phyloP scores from a whole-genome alignment of 2,888 invertebrate genomes.

The Brachynemurus nebulosus region DNA sequence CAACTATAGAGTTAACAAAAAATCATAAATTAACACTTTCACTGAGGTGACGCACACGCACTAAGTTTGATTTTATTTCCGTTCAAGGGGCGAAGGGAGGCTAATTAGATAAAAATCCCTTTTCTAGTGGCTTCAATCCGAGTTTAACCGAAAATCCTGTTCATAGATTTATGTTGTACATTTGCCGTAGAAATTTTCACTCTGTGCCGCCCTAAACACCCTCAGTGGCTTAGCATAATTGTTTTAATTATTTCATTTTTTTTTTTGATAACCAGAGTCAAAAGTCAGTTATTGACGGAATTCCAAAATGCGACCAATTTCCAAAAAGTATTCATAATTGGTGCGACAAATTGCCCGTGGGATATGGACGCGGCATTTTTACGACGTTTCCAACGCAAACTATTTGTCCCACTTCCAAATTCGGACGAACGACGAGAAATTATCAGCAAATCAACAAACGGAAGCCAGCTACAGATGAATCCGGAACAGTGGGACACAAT shows the following conservation, averaged over 20 bases:
- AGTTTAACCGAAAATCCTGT: no score
- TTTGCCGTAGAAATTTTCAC: no score
- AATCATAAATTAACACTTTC: no score
- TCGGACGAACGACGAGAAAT: slow-evolving; percentile 28
- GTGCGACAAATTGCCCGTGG: slow-evolving; percentile 49
- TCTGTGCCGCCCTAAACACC: no score
- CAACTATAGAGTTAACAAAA: no score
- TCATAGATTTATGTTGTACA: no score
- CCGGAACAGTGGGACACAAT: slow-evolving; percentile 30
- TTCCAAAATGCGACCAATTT: slow-evolving; percentile 30
- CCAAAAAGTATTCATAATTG: slow-evolving; percentile 32
- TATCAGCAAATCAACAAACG: slow-evolving; percentile 23
- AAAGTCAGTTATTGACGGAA: slow-evolving; percentile 41
- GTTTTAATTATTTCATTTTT: background rate
- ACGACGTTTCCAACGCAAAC: slow-evolving; percentile 38
- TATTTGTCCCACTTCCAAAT: slow-evolving; percentile 40
- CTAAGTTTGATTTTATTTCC: no score
- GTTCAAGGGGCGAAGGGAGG: no score
- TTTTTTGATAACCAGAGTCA: slow-evolving; percentile 28
- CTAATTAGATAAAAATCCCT: no score
- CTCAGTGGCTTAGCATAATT: no score
- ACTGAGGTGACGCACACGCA: no score
- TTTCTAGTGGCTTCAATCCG: no score
- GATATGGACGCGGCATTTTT: slow-evolving; percentile 43
- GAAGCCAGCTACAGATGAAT: slow-evolving; percentile 11